Base-by-base conservation (phyloP, 1,140 invertebrate genomes). In the Aphis gossypii region DNA sequence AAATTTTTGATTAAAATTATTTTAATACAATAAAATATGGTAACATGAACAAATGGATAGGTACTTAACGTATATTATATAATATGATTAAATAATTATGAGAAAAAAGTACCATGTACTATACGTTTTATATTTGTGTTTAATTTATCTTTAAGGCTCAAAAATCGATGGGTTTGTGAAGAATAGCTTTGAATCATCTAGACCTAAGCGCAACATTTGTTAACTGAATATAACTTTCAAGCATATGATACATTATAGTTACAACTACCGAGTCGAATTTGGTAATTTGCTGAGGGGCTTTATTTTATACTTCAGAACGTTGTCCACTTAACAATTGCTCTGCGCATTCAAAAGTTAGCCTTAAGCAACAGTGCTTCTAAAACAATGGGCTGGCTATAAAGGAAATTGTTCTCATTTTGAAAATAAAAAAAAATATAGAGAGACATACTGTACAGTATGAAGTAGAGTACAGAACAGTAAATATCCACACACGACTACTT, bases 291-390 rank as follows among this genome's bases (percentile, higher is more conserved):
- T n/a, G 4, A 21, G 88, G 48, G 35, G 20, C 1, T 54, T 54
- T 23, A 48, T 54, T 56, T 89, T 35, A 76, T 76, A 76, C 38
- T 89, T 54, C 11, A 56, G 4, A 51, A 89, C 35, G 54, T 8
- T 54, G 48, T 48, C 30, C 86, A 87, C 44, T 46, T 25, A 35
- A 87, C 14, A 51, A 54, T 54, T 89, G 54, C n/a, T 38, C 5
- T 46, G n/a, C 87, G 51, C 87, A 38, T 89, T 89, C n/a, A 89
- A 89, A 89, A 20, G 48, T 8, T 25, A 38, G 38, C 48, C 87
- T 38, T 48, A 38, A 25, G 48, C n/a, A 35, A 88, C 46, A 23
- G 21, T 51, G 46, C 38, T 89, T 38, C 2, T 14, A 23, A 54
- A 54, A 89, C 87, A 88, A 48, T 48, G 30, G 46, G 18, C 35